These are phyloP conservation scores for Leptonema lineaticorne DNA, from an alignment of 1,140 invertebrate species.

Conservation along the genomic window DNA sequence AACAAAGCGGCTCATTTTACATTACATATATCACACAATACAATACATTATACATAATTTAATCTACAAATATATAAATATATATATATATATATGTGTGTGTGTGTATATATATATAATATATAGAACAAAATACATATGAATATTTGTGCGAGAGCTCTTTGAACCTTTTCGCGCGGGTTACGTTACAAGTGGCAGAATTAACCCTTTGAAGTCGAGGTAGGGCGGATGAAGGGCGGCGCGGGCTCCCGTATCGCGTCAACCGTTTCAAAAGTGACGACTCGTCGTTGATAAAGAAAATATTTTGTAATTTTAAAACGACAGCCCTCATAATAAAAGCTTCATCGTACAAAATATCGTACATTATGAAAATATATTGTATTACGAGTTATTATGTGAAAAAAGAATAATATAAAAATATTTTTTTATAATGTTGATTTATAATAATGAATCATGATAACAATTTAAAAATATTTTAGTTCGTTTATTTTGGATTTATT, in stretches of 20 bases:
- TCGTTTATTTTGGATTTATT: too few relatives aligned
- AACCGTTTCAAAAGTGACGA: neutral
- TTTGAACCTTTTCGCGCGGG: conserved; percentile 16
- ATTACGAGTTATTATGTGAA: too few relatives aligned
- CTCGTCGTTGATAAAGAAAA: neutral
- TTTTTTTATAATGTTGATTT: too few relatives aligned
- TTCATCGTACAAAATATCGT: too few relatives aligned
- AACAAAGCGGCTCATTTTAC: neutral
- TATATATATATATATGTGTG: neutral
- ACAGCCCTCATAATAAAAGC: neutral
- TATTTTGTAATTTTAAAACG: neutral
- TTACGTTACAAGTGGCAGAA: conserved; percentile 37
- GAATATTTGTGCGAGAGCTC: neutral
- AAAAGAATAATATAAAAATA: too few relatives aligned
- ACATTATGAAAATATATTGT: too few relatives aligned
- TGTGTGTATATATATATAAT: neutral
- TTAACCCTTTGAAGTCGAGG: conserved; percentile 41
- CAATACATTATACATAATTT: neutral
- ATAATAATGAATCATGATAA: too few relatives aligned
- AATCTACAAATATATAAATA: neutral
- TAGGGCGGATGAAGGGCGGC: too few relatives aligned
- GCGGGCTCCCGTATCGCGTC: conserved; percentile 26
- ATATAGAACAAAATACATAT: neutral
- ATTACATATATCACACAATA: neutral
- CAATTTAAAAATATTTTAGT: too few relatives aligned